phyloP scores from a whole-genome alignment of 2,113 vertebrate species.

The Ameiurus melas region DNA sequence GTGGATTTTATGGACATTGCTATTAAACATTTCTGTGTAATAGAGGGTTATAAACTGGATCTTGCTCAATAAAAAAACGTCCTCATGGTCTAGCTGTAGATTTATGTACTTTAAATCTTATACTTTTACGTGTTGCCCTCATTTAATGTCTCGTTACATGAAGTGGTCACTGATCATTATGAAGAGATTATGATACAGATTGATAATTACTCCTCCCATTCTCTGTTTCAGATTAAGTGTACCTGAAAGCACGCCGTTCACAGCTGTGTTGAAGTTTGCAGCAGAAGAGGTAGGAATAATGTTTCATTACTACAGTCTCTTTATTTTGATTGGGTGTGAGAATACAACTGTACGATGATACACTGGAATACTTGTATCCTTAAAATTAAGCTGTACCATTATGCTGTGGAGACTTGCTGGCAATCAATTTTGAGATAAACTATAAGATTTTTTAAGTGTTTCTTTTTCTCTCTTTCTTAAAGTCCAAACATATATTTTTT shows the following conservation, averaged over 20 bases:
- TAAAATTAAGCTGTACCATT: neutral
- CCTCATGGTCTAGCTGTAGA: neutral
- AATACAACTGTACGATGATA: neutral
- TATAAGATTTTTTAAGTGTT: neutral
- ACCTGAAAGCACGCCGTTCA: slow-evolving; percentile 92
- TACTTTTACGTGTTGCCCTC: neutral
- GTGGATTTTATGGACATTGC: neutral
- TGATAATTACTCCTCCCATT: slow-evolving; percentile 5
- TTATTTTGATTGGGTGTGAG: neutral
- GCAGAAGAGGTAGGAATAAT: slow-evolving; percentile 87
- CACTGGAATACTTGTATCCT: neutral
- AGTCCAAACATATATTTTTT: neutral
- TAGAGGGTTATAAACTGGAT: neutral
- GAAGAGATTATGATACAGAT: neutral
- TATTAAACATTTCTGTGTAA: neutral
- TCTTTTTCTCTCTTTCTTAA: too few species aligned
- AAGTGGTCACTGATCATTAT: neutral
- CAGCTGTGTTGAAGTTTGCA: slow-evolving; percentile 94
- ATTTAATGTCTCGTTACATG: neutral
- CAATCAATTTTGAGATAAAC: neutral
- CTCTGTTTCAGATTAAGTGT: slow-evolving; percentile 83
- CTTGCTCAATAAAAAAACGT: neutral
- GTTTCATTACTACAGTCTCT: neutral
- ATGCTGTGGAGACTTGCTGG: neutral
- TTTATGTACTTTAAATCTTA: neutral